phyloP scores from a whole-genome alignment of 2,113 vertebrate genomes.

The Caranx ignobilis region DNA sequence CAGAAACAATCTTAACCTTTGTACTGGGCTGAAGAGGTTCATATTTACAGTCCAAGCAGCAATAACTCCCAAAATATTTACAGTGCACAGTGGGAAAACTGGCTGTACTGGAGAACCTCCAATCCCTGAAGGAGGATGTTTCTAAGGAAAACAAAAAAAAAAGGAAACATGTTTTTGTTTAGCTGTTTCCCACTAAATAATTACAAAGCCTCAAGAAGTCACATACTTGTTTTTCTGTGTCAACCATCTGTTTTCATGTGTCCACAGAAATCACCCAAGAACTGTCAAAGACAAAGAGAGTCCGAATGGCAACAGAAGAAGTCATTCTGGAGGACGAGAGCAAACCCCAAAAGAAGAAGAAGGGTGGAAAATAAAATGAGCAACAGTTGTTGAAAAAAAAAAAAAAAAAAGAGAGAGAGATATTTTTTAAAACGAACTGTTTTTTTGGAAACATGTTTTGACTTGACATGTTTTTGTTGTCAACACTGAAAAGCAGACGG shows the following conservation, averaged over 20 bases:
- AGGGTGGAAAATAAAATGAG: constrained; percentile 53
- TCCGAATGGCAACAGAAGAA: constrained; percentile 64
- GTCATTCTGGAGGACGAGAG: constrained; percentile 81
- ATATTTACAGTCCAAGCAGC: not conserved
- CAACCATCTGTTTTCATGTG: not conserved
- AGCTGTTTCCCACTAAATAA: not conserved
- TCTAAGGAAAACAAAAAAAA: no score
- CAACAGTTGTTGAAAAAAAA: not conserved
- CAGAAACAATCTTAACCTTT: not conserved
- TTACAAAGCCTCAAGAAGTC: not conserved
- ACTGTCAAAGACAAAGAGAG: constrained; percentile 72
- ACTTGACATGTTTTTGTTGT: not conserved
- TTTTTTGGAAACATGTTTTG: not conserved
- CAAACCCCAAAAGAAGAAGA: constrained; percentile 77
- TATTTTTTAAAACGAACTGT: constrained; percentile 2
- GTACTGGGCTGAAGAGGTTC: not conserved
- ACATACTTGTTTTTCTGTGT: not conserved
- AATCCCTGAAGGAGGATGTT: not conserved
- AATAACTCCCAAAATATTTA: not conserved
- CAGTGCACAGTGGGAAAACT: not conserved
- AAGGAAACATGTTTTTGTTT: not conserved
- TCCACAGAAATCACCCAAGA: constrained; percentile 53
- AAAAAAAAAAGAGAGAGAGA: constrained; percentile 44
- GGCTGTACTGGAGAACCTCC: not conserved
- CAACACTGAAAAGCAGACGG: not conserved